phyloP scores from a whole-genome alignment of 2,888 invertebrate species.

The Pantelozetes paolii region DNA sequence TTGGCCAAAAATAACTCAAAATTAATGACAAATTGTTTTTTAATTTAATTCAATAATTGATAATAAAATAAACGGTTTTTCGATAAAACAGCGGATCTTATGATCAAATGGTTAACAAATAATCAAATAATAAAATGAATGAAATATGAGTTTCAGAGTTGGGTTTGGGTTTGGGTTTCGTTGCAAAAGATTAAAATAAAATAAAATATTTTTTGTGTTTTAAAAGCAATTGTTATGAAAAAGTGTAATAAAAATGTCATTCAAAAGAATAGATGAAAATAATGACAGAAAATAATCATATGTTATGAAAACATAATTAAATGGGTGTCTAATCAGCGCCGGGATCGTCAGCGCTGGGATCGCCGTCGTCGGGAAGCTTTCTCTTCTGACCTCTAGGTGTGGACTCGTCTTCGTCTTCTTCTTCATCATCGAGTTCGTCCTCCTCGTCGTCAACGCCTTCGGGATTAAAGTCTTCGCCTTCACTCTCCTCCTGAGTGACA shows the following conservation, averaged over 20 bases:
- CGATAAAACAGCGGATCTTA: neutral
- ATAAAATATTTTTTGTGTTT: neutral
- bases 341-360: no score
- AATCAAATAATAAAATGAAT: conserved; percentile 29
- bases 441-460: conserved; percentile 45
- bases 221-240: conserved; percentile 24
- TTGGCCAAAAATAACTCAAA: neutral
- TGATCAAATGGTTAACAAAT: neutral
- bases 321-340: neutral
- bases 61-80: conserved; percentile 6
- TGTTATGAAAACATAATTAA: neutral
- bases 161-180: no score
- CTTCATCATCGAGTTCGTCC: conserved; percentile 44
- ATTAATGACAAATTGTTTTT: neutral
- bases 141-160: conserved; percentile 7
- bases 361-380: conserved; percentile 44
- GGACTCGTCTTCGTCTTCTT: conserved; percentile 44
- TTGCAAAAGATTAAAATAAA: neutral
- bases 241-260: conserved; percentile 27
- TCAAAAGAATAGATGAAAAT: conserved; percentile 2
- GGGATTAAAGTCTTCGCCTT: conserved; percentile 47
- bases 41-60: conserved; percentile 1
- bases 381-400: conserved; percentile 44
- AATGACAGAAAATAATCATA: neutral
- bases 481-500: conserved; percentile 48